A percentile compares a stretch with the other conserved stretches of the same genome.
phyloP scores from a whole-genome alignment of 2,113 vertebrate genomes.

The Nanorana parkeri region DNA sequence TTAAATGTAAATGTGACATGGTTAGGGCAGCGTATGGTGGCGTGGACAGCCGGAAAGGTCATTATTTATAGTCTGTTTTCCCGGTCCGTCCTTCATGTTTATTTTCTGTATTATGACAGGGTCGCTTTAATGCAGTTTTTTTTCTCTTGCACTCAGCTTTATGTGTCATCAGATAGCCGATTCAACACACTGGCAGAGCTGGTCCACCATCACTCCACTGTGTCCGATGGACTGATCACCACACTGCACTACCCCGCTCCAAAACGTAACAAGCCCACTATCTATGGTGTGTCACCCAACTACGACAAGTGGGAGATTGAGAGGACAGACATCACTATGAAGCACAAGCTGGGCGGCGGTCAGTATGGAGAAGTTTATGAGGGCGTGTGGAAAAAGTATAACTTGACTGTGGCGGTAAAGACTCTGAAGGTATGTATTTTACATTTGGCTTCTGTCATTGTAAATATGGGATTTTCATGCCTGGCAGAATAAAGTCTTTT shows the following conservation, averaged over 20 bases:
- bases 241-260: constrained; percentile 96
- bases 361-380: constrained; percentile 99
- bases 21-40: too few relatives aligned
- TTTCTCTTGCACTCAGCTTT: constrained; percentile 77
- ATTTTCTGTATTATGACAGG: background rate
- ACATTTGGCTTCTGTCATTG: background rate
- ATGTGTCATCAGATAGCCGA: constrained; percentile 96
- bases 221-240: constrained; percentile 95
- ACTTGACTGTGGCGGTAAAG: constrained; percentile 95
- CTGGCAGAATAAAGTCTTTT: too few relatives aligned
- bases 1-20: too few relatives aligned
- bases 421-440: constrained; percentile 86
- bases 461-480: too few relatives aligned
- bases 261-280: constrained; percentile 97
- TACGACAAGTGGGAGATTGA: constrained; percentile 99
- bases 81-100: too few relatives aligned
- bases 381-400: constrained; percentile 98
- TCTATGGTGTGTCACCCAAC: constrained; percentile 97
- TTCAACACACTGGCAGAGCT: constrained; percentile 96
- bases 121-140: background rate
- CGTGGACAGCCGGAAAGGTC: too few relatives aligned
- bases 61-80: too few relatives aligned
- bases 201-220: constrained; percentile 97
- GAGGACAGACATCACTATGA: constrained; percentile 98
- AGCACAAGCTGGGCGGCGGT: constrained; percentile 95